Base-by-base conservation (phyloP, 2,113 vertebrate genomes). In the Ursus arctos region DNA sequence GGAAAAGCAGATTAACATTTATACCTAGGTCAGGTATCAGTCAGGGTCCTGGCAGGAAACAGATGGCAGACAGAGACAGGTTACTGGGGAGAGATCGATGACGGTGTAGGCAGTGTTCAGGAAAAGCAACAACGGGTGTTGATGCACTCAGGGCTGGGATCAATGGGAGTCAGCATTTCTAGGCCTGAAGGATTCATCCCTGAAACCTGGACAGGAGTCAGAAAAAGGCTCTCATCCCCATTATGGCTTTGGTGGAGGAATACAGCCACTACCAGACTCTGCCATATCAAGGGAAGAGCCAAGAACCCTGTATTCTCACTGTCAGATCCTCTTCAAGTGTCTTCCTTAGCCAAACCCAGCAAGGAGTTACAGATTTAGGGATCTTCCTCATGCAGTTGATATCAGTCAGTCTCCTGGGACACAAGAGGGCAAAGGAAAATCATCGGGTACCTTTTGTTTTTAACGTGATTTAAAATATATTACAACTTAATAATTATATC, bases 401-500 rank as follows among this genome's bases (percentile, higher is more conserved):
- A 11, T 7, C 6, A 3, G 0, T 15, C 40, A 24, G 1, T 47
- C 28, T 72, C 9, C 12, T 18, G 67, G 43, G 24, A 72, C 18
- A 22, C 21, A 26, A 26, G 13, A 19, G 5, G 9, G 43, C 12
- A 71, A 67, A 43, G 2, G 22, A 12, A 55, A 13, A 67, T 2
- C n/a, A 91, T 31, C 43, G 65, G 69, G 49, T n/a, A 31, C 7
- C 15, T 81, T 77, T 81, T 33, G 0, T 33, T 69, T 67, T 7
- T 7, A 40, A 82, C 79, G 21, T 53, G 0, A 81, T 61, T 69
- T 91, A n/a, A 96, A 59, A 19, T 76, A 65, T 24, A 83, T 72
- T 65, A n/a, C 19, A 43, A 65, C 16, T 51, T 94, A 36, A 51
- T 91, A 61, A 89, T 92, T 18, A 67, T 59, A 53, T 51, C n/a